phyloP scores from a whole-genome alignment of 1,140 invertebrate genomes.

The Orius insidiosus region DNA sequence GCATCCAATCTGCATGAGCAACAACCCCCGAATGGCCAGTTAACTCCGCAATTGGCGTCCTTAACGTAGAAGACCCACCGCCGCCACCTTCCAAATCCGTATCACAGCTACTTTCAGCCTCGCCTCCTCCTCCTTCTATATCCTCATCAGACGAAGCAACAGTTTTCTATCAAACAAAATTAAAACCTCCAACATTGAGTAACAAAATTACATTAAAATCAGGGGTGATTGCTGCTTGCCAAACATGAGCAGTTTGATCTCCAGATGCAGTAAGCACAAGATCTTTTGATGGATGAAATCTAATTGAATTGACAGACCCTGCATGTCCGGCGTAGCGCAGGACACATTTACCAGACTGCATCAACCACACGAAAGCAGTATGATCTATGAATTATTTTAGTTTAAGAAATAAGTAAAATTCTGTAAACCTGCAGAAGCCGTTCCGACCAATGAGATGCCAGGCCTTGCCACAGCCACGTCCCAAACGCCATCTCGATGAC shows the following conservation, averaged over 20 bases:
- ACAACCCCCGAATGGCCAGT: slow-evolving; percentile 77
- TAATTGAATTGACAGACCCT: slow-evolving; percentile 92
- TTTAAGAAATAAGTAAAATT: not conserved
- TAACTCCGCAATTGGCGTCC: slow-evolving; percentile 68
- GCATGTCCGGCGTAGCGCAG: slow-evolving; percentile 84
- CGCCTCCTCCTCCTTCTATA: slow-evolving; percentile 35
- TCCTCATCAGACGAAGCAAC: slow-evolving; percentile 38
- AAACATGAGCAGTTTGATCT: slow-evolving; percentile 88
- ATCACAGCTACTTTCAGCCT: slow-evolving; percentile 26
- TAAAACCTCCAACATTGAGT: slow-evolving; percentile 27
- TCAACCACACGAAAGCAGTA: slow-evolving; percentile 82
- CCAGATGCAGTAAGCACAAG: slow-evolving; percentile 86
- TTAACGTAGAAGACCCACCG: slow-evolving; percentile 38
- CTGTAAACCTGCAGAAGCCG: slow-evolving; percentile 69
- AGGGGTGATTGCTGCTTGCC: slow-evolving; percentile 72
- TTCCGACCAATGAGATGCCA: slow-evolving; percentile 70
- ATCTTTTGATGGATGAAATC: slow-evolving; percentile 85
- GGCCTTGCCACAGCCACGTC: slow-evolving; percentile 70
- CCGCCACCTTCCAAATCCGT: slow-evolving; percentile 29
- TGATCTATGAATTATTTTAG: slow-evolving; percentile 78
- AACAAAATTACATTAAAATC: slow-evolving; percentile 1
- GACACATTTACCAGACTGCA: slow-evolving; percentile 75
- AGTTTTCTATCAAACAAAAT: slow-evolving; percentile 1
- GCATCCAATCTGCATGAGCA: slow-evolving; percentile 89
- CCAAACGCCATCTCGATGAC: slow-evolving; percentile 96